Base-by-base conservation (phyloP, 2,888 invertebrate species). In the Scaptodrosophila latifasciaeformis region DNA sequence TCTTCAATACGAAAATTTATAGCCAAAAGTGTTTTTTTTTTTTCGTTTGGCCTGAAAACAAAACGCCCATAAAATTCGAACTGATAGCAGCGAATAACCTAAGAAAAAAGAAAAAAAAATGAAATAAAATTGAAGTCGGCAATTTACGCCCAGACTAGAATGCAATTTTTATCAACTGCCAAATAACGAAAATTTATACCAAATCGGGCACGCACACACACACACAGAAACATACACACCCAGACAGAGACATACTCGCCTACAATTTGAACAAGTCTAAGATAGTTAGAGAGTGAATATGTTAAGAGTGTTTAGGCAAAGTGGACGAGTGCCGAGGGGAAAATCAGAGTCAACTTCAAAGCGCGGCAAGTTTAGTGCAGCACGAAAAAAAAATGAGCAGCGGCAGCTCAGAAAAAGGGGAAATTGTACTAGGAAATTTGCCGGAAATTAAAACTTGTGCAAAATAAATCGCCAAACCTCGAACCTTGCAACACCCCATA, bases 371-470 rank as follows among this genome's bases (percentile, higher is more conserved):
- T 35, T 35, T 35, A 5, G 2, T 35, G 5, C 15, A 15, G n/a
- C 43, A 35, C 9, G 0, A 30, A 43, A 18, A 29, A 17, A 48
- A 35, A 35, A 35, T 13, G 35, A 17, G 15, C 13, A 35, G 59
- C 34, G 59, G 59, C 58, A 69, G 72, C 64, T 62, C 63, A 50
- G 50, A 62, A 67, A 70, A 52, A 27, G 54, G 59, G 82, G 82
- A 82, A 83, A 82, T 82, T 83, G 78, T 76, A 76, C 61, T 82
- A 82, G 81, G 83, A 82, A 82, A 83, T 82, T 81, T 75, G 67
- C 83, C 81, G 81, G 81, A 82, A 82, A 82, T 82, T 82, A 82
- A 82, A 82, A 81, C 82, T 82, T 82, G 70, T 75, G 80, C 70
- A 82, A 79, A 81, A 83, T 82, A 83, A 82, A 82, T 82, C 76